Evolutionary conservation across 2,888 invertebrate species (phyloP).

Genomic region (Dynastes tityus): DNA sequence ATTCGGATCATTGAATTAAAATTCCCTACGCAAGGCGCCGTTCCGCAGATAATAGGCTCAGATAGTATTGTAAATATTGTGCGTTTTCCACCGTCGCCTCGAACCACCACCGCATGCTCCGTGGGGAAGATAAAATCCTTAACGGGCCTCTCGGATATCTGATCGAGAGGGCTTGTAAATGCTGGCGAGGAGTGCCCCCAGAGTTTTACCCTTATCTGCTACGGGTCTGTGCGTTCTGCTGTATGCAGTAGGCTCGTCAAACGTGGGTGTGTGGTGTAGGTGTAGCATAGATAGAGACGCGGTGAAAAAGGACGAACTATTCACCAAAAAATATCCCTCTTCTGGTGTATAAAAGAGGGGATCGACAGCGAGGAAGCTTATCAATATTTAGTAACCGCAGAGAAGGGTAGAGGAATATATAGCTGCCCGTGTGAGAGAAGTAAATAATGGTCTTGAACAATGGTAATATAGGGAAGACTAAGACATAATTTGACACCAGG

Average conservation of each 20-base stretch:
- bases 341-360: not conserved
- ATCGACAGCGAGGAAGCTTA: constrained; percentile 1
- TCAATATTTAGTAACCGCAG: constrained; percentile 7
- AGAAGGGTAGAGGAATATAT: not conserved
- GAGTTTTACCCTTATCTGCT: constrained; percentile 32
- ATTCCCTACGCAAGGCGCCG: constrained; percentile 33
- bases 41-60: constrained; percentile 41
- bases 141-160: constrained; percentile 40
- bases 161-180: constrained; percentile 39
- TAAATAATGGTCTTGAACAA: too few relatives aligned
- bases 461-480: not conserved
- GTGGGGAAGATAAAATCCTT: constrained; percentile 44
- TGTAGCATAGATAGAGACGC: not conserved
- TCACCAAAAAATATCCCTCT: constrained; percentile 20
- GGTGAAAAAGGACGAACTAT: constrained; percentile 35
- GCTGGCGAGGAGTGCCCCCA: constrained; percentile 24
- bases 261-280: not conserved
- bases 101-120: constrained; percentile 10
- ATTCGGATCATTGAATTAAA: constrained; percentile 44
- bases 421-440: too few relatives aligned
- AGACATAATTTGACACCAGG: too few relatives aligned
- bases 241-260: not conserved
- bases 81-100: constrained; percentile 12
- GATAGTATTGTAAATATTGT: constrained; percentile 46
- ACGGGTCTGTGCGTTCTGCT: not conserved